These are phyloP conservation scores for Todiramphus chloris DNA, from an alignment of 2,113 vertebrate species.

Conservation along the genomic window DNA sequence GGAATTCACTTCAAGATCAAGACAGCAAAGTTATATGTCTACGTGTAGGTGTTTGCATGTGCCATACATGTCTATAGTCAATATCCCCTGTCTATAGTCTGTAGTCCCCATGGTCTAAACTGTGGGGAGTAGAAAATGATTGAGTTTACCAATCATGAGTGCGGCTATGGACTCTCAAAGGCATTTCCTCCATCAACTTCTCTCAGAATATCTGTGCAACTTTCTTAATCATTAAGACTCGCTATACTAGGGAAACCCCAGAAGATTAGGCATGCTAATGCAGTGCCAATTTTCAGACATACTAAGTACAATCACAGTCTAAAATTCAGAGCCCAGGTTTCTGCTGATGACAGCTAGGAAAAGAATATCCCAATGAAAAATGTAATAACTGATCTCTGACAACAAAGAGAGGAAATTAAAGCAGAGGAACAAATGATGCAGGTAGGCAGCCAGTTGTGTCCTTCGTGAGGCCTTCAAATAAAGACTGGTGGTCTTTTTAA, in stretches of 20 bases:
- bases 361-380: background rate
- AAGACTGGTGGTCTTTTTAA: background rate
- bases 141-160: background rate
- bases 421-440: background rate
- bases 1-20: background rate
- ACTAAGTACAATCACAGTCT: background rate
- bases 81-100: no score
- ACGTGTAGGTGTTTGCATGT: background rate
- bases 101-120: background rate
- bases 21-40: background rate
- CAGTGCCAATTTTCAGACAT: background rate
- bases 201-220: background rate
- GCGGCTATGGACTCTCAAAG: background rate
- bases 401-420: background rate
- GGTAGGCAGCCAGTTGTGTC: background rate
- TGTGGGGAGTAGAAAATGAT: background rate
- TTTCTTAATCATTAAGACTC: background rate
- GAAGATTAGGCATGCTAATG: background rate
- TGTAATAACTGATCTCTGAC: background rate
- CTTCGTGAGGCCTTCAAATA: background rate
- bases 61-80: background rate
- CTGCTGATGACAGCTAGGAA: background rate
- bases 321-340: background rate
- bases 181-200: background rate
- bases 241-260: background rate